Evolutionary conservation across 2,888 invertebrate species (phyloP), one percentile per base, ranked within the genome.

Genomic region (Tipula unca): DNA sequence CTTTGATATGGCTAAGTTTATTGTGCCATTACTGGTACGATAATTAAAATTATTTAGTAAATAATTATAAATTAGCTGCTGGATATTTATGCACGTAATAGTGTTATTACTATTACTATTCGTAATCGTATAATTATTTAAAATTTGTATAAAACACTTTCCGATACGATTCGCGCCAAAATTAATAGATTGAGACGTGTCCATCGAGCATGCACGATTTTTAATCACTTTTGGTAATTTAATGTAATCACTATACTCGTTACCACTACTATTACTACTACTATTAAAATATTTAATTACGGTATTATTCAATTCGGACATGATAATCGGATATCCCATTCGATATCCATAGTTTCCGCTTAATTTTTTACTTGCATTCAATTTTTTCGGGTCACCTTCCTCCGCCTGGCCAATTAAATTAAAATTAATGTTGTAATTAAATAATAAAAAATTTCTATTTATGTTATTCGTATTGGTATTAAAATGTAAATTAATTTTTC

Each of bases 331-430:
- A 0, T 88, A 87, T 0, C 89, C 89, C 3, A 39, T 85, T 4
- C 87, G 85, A 86, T 91, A 91, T 1, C 91, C 91, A 20, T 90
- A 87, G 35, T 90, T 88, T 1, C 90, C 90, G 2, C 88, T 88
- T 10, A 86, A 39, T 69, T 69, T 69, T 69, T 69, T 69, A 10
- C 2, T 69, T 10, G 69, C 0, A 69, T 69, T 69, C 48, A 69
- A 25, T 69, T 69, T 8, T 36, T 54, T 32, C 32, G 82, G 35
- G 1, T 42, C 10, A 14, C 5, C 39, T 5, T 17, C 82, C 14
- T 29, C 39, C 13, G 87, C 87, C 54, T 87, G 86, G 84, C 88
- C 88, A 6, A 86, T 29, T 87, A 86, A 4, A 88, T 85, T 86
- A 88, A 90, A 14, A 86, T 85, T 0, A 89, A 87, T 54, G 88